Percentiles rank a stretch among this genome's conserved stretches.
phyloP scores from a whole-genome alignment of 2,888 invertebrate species.

The Hypselothyrea guttata region DNA sequence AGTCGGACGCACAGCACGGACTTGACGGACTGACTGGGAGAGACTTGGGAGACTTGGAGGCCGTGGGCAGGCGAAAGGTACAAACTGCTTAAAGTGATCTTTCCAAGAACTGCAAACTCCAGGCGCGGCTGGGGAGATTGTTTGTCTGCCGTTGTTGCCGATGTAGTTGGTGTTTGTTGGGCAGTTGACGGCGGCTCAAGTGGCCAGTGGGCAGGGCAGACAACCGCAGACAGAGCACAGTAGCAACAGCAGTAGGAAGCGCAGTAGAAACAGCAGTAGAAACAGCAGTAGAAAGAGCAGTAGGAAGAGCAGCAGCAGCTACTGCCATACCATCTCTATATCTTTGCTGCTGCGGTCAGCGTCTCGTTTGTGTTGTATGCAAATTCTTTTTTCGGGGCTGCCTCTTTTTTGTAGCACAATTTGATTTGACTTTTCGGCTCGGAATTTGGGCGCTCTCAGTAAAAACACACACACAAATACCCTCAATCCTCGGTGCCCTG shows the following conservation, averaged over 20 bases:
- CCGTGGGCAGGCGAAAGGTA: conserved; percentile 33
- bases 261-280: conserved; percentile 65
- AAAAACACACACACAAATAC: conserved; percentile 16
- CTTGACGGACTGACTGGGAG: background rate
- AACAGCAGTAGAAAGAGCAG: conserved; percentile 50
- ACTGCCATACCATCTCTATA: background rate
- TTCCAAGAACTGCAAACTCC: conserved; percentile 62
- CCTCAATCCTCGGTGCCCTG: conserved; percentile 1
- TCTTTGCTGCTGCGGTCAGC: conserved; percentile 39
- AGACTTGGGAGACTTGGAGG: too few species aligned
- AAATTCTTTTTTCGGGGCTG: conserved; percentile 62
- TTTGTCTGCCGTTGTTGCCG: conserved; percentile 47
- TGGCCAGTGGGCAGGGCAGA: conserved; percentile 52
- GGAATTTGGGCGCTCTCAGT: conserved; percentile 50
- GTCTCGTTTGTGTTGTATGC: conserved; percentile 75
- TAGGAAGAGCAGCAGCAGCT: conserved; percentile 15
- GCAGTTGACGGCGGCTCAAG: conserved; percentile 25
- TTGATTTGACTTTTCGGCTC: conserved; percentile 57
- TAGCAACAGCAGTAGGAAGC: conserved; percentile 38
- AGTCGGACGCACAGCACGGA: background rate
- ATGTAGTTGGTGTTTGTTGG: conserved; percentile 1
- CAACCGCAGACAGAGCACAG: conserved; percentile 50
- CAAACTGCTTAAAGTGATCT: conserved; percentile 64
- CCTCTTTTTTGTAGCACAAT: conserved; percentile 56
- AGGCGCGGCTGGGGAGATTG: conserved; percentile 62